Conservation (phyloP, 2,797 vertebrate genomes). For the Brachyrhaphis roseni region DNA sequence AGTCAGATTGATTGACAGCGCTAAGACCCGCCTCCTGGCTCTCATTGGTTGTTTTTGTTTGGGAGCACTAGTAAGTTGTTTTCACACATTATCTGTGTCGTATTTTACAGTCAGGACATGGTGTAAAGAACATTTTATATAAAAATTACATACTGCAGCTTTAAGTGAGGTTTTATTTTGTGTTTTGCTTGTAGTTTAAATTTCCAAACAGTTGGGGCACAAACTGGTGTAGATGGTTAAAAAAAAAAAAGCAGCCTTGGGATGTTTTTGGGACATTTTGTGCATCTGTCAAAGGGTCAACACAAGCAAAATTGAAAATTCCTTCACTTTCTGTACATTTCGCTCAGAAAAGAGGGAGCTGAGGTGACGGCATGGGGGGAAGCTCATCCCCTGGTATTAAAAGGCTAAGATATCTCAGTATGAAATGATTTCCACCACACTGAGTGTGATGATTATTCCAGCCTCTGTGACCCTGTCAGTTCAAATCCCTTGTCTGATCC, state of each 20-base stretch:
- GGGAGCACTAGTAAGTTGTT: no score
- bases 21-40: no score
- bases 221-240: no score
- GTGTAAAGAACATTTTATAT: no score
- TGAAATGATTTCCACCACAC: slow-evolving; percentile 58
- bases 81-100: no score
- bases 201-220: no score
- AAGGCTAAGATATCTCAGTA: slow-evolving; percentile 40
- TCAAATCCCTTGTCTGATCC: slow-evolving; percentile 50
- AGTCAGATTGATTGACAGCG: no score
- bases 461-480: slow-evolving; percentile 47
- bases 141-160: no score
- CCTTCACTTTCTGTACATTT: slow-evolving; percentile 13
- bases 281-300: neutral
- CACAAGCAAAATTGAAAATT: neutral
- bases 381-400: slow-evolving; percentile 56
- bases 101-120: no score
- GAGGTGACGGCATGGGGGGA: slow-evolving; percentile 43
- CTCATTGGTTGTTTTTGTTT: no score
- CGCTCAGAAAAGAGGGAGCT: slow-evolving; percentile 14
- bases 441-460: slow-evolving; percentile 52
- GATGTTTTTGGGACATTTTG: neutral
- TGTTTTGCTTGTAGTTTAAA: no score
- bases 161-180: no score
- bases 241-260: neutral